Evolutionary conservation across 2,113 vertebrate species (phyloP), one percentile per base, ranked within the genome.

Genomic region (Procavia capensis): DNA sequence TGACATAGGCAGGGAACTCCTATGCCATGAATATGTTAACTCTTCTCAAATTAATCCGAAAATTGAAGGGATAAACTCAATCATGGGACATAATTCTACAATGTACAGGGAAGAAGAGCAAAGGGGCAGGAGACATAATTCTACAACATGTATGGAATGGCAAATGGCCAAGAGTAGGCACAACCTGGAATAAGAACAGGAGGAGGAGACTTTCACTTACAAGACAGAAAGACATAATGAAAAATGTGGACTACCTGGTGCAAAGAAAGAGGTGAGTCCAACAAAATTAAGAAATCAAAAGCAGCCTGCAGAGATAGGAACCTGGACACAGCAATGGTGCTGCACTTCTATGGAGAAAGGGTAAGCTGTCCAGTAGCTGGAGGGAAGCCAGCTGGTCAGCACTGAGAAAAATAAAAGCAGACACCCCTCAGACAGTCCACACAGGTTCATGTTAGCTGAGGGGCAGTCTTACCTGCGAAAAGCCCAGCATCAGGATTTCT

Each of bases 31-130:
- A 34, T 22, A 36, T 5, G 11, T 50, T 24, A 47, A 29, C 24
- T 81, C 29, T 93, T n/a, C 81, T 93, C 91, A 68, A 72, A 79
- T 68, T 83, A 16, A 80, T 80, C 86, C 88, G 50, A 43, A 81
- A 61, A 93, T 25, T 27, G n/a, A 83, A 43, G 0, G 0, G 11
- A 43, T 25, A 45, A 61, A 70, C 45, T n/a, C 54, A 82, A 54
- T 85, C 84, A 36, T 17, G 39, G 29, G 61, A 47, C 0, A 1
- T 6, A 66, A 89, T 20, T 85, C 68, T 91, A 78, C 85, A 57
- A 78, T 70, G 31, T 25, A 9, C 25, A 36, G 22, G 27, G 61
- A 81, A 68, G n/a, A n/a, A n/a, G n/a, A n/a, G n/a, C n/a, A n/a
- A n/a, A n/a, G n/a, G n/a, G n/a, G n/a, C 59, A 36, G 13, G 39